Conservation (phyloP, 2,888 invertebrate species). For the Platycheirus albimanus region DNA sequence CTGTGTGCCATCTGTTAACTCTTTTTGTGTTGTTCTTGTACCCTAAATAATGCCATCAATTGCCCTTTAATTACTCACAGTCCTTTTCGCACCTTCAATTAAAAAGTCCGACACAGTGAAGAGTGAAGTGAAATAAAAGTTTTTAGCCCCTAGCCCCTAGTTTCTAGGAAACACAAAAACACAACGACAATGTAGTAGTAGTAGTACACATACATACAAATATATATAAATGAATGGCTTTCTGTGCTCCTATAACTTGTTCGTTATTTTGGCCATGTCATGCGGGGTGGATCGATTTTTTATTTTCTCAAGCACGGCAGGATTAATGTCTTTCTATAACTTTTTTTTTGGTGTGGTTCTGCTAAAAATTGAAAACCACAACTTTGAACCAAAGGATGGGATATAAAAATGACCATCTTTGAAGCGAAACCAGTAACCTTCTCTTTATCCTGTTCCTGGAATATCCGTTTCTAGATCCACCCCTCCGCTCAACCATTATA, state of each 20-base stretch:
- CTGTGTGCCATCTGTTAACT: constrained; percentile 35
- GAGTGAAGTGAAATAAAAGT: constrained; percentile 32
- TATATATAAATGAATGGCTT: constrained; percentile 45
- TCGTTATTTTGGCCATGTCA: constrained; percentile 62
- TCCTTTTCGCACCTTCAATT: constrained; percentile 72
- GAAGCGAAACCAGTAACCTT: constrained; percentile 7
- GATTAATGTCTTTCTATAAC: constrained; percentile 60
- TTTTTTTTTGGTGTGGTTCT: constrained; percentile 27
- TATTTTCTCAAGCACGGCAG: constrained; percentile 6
- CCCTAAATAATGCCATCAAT: constrained; percentile 52
- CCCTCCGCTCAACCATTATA: too few species aligned
- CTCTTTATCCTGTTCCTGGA: background rate
- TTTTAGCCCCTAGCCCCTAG: background rate
- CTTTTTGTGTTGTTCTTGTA: constrained; percentile 35
- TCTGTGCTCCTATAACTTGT: constrained; percentile 54
- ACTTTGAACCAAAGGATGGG: constrained; percentile 57
- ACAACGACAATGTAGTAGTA: background rate
- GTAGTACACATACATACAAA: too few species aligned
- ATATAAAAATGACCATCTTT: constrained; percentile 67
- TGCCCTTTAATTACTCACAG: constrained; percentile 65
- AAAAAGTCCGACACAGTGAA: constrained; percentile 35
- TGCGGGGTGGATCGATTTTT: constrained; percentile 51
- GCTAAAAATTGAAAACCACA: constrained; percentile 68
- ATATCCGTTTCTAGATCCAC: background rate
- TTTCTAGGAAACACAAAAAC: background rate